phyloP scores from a whole-genome alignment of 2,888 invertebrate species.

The Macrophya annulata region DNA sequence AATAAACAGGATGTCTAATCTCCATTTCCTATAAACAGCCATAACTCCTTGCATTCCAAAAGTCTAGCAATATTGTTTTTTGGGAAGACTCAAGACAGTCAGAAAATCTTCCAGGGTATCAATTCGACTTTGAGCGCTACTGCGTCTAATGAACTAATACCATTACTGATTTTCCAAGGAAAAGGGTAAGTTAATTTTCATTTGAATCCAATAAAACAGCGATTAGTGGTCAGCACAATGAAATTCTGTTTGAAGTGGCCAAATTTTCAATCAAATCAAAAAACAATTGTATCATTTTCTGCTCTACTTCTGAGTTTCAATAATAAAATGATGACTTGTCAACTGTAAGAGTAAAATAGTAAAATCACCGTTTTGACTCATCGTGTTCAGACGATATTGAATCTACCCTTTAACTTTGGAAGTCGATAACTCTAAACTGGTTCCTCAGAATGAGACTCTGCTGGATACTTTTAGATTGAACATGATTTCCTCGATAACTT shows the following conservation, averaged over 20 bases:
- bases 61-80: background rate
- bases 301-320: too few species aligned
- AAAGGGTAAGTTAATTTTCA: too few species aligned
- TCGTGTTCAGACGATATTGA: background rate
- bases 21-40: background rate
- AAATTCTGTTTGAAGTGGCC: too few species aligned
- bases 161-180: too few species aligned
- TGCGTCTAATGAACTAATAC: too few species aligned
- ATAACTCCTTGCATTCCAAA: background rate
- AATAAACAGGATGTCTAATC: background rate
- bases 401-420: background rate
- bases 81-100: background rate
- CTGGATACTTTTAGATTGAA: conserved; percentile 9
- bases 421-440: conserved; percentile 1
- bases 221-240: too few species aligned
- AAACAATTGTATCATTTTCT: too few species aligned
- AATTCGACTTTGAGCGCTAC: too few species aligned
- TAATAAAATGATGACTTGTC: background rate
- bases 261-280: too few species aligned
- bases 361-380: background rate
- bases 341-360: background rate
- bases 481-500: background rate
- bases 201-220: too few species aligned
- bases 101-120: background rate
- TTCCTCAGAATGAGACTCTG: background rate